Evolutionary conservation across 2,797 vertebrate species (phyloP), one percentile per base, ranked within the genome.

Genomic region (Tamandua tetradactyla): DNA sequence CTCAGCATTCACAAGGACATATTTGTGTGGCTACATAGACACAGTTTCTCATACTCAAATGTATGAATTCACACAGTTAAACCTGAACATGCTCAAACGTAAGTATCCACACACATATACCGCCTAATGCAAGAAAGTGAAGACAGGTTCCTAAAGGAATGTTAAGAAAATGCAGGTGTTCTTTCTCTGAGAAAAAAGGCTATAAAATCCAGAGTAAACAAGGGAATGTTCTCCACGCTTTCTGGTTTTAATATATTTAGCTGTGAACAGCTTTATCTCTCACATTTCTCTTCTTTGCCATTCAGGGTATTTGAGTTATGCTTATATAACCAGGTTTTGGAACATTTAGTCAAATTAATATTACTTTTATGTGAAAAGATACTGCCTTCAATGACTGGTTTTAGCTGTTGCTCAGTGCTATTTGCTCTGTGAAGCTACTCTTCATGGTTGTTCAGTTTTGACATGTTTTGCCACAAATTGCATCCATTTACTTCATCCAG

Each of bases 311-410:
- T 76, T 86, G 68, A 86, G 18, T 88, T 83, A 86, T 15, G 30
- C 88, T 96, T 92, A 57, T 14, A 62, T 84, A 93, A 57, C 49
- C 94, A 92, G 47, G 47, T 71, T 32, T 93, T 84, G 30, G 81
- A 64, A 83, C 27, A 61, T 90, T 89, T 88, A 82, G 11, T 72
- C 59, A 86, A 52, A 81, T 75, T 75, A 86, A 37, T 85, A 81
- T 72, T 88, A 62, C 20, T 52, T 88, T 91, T 37, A 84, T 66
- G 59, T 72, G 75, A 42, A 95, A 87, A 87, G 37, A 62, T 30
- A 30, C 8, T 42, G 66, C 75, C 52, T 69, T 66, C 2, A 7
- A 76, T 44, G 59, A 25, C 49, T 59, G 23, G 2, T 59, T 55
- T 75, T 49, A 57, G 66, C 52, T 62, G 5, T 22, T 35, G 4